Percentiles rank a stretch among this genome's conserved stretches.
Evolutionary conservation across 2,113 vertebrate genomes (phyloP).

Genomic region (Dasyurus viverrinus): DNA sequence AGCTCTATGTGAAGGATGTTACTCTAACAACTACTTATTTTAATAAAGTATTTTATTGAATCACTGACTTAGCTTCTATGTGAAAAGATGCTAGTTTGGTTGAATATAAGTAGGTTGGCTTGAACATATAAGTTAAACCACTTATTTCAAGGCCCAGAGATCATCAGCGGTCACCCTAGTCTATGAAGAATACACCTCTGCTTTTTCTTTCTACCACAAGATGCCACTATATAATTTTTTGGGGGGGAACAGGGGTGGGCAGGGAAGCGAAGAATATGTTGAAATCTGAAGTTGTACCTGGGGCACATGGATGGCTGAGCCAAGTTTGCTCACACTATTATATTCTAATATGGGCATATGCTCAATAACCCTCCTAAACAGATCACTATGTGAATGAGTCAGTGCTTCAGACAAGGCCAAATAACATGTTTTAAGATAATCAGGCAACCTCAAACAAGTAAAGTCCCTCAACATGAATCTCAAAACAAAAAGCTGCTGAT

Average conservation of each 20-base stretch:
- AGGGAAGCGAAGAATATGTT: neutral
- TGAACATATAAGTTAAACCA: neutral
- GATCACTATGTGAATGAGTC: neutral
- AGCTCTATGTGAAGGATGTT: constrained; percentile 62
- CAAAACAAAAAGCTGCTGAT: neutral
- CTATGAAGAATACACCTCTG: neutral
- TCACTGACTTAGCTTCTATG: constrained; percentile 31
- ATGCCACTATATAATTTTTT: neutral
- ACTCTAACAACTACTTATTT: constrained; percentile 79
- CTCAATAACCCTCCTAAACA: neutral
- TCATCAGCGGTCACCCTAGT: neutral
- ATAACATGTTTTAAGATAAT: neutral
- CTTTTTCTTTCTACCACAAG: neutral
- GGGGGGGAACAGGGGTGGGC: fast-evolving
- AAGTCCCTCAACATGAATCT: neutral
- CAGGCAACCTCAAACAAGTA: neutral
- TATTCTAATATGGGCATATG: neutral
- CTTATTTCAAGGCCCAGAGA: neutral
- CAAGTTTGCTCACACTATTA: neutral
- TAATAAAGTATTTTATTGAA: constrained; percentile 86
- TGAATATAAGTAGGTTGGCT: neutral
- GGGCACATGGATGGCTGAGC: neutral
- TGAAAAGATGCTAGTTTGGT: constrained; percentile 7
- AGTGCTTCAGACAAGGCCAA: neutral
- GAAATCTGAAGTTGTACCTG: neutral